A percentile compares a stretch with the other conserved stretches of the same genome.
These are phyloP conservation scores for Rallus limicola DNA, from an alignment of 2,113 vertebrate species.

Conservation along the genomic window DNA sequence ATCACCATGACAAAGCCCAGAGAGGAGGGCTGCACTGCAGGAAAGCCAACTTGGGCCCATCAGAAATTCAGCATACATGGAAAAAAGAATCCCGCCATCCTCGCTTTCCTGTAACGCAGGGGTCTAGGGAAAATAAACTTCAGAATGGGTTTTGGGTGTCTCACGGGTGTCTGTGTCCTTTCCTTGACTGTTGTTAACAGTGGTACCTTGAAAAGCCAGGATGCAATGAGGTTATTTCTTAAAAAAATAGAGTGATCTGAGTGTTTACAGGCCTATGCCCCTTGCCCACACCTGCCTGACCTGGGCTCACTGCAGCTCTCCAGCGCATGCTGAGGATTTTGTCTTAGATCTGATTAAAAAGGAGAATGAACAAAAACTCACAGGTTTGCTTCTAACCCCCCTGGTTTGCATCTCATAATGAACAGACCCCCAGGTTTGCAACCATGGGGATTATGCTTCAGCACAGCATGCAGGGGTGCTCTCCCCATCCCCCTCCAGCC, in stretches of 20 bases:
- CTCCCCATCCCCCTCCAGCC: neutral
- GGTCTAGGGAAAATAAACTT: neutral
- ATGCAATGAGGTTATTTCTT: neutral
- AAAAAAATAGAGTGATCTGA: neutral
- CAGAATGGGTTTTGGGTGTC: neutral
- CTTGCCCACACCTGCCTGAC: neutral
- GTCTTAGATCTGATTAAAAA: neutral
- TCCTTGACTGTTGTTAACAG: neutral
- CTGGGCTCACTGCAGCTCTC: fast-evolving
- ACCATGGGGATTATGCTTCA: fast-evolving
- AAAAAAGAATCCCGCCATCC: fast-evolving
- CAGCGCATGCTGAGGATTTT: neutral
- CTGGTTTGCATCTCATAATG: fast-evolving
- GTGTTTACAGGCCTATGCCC: neutral
- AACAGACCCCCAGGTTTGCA: neutral
- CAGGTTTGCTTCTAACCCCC: neutral
- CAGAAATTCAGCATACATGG: neutral
- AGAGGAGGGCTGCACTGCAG: neutral
- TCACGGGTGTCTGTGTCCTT: fast-evolving
- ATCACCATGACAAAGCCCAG: constrained; percentile 66
- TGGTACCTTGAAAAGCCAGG: neutral
- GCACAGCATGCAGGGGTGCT: fast-evolving
- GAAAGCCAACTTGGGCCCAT: neutral
- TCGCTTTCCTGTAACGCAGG: fast-evolving
- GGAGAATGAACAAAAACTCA: neutral